Base-by-base conservation (phyloP, 2,113 vertebrate species). In the Hiodon tergisus region DNA sequence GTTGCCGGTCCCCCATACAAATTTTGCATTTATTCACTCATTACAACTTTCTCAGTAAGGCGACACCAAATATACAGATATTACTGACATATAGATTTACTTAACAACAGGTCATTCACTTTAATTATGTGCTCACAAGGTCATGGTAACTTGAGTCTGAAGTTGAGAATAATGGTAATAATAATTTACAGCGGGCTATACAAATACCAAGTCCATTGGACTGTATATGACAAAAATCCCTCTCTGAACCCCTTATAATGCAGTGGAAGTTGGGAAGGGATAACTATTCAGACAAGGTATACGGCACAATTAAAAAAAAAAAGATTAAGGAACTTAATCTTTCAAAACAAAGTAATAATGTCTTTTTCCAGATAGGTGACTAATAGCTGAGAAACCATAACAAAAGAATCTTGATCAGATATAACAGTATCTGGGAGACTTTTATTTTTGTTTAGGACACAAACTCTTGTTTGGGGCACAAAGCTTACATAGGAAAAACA, bases 51-150 rank as follows among this genome's bases (percentile, higher is more conserved):
- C 87, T 80, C 82, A 88, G 81, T 88, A 89, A 91, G 82, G 87
- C 87, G 89, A 81, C 86, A 89, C 86, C 88, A 86, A 85, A 88
- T 89, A 90, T 88, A 90, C 87, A 91, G 83, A 88, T 82, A 85
- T 76, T 67, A 74, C 77, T 66, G 69, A 77, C 70, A 76, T 58
- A 59, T 71, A 67, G 10, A 71, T 78, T 85, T 81, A 31, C 76
- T 17, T 61, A 85, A 87, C 82, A 86, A 85, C 84, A 84, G 80
- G 69, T 81, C 84, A 82, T 82, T 86, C 81, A 84, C 85, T 77
- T 83, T 77, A 78, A 83, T 77, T 72, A 85, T 81, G 78, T 73
- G 72, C 83, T 76, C 82, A 81, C 83, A 86, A 83, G 84, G 83
- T 86, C 80, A 86, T 83, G 58, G 76, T 74, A 85, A 80, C 83